phyloP scores from a whole-genome alignment of 1,140 invertebrate species.

The Kradibia gibbosae region DNA sequence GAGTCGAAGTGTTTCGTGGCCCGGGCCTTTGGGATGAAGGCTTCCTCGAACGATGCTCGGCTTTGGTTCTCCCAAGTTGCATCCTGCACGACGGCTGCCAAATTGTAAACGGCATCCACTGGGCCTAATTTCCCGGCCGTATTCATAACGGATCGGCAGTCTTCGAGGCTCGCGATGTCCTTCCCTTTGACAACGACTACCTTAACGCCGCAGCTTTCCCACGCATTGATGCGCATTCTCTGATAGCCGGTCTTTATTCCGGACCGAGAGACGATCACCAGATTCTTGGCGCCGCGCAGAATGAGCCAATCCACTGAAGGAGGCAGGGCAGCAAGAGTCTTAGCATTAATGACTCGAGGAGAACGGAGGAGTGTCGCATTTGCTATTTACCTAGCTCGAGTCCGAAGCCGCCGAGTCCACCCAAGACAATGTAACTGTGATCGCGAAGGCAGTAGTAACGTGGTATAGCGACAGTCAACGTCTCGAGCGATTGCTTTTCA shows the following conservation, averaged over 20 bases:
- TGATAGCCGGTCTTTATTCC: conserved; percentile 83
- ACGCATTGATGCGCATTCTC: conserved; percentile 69
- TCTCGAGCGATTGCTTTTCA: conserved; percentile 59
- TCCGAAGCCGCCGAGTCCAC: conserved; percentile 89
- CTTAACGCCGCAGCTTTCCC: conserved; percentile 73
- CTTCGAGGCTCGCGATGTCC: conserved; percentile 69
- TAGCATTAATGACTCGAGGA: no score
- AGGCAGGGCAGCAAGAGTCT: background rate
- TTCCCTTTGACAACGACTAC: conserved; percentile 71
- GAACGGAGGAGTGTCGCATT: no score
- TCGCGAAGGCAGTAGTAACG: conserved; percentile 72
- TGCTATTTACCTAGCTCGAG: conserved; percentile 75
- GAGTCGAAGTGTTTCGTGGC: conserved; percentile 72
- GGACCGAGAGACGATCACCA: conserved; percentile 81
- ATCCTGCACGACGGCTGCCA: conserved; percentile 79
- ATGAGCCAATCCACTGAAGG: conserved; percentile 80
- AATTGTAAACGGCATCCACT: conserved; percentile 84
- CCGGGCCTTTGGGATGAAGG: conserved; percentile 72
- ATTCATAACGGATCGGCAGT: conserved; percentile 75
- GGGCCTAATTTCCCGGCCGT: conserved; percentile 75
- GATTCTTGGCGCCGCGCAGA: conserved; percentile 77
- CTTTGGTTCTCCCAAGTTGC: conserved; percentile 74
- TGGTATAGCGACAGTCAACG: conserved; percentile 70
- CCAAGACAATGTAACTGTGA: conserved; percentile 72
- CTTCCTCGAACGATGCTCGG: conserved; percentile 68